phyloP scores from a whole-genome alignment of 2,888 invertebrate genomes.

The Tachina grossa region DNA sequence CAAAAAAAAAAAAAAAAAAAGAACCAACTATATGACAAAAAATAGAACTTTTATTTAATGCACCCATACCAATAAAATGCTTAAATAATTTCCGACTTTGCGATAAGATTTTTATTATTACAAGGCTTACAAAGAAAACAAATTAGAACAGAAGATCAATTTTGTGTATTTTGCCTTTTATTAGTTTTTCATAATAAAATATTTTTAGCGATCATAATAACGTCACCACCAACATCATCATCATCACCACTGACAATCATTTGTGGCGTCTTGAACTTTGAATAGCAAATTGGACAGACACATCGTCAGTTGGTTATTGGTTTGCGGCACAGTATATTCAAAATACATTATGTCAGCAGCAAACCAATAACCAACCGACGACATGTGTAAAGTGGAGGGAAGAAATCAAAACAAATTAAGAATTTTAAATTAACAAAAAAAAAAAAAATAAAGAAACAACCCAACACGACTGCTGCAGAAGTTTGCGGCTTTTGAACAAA shows the following conservation, averaged over 20 bases:
- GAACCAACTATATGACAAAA: neutral
- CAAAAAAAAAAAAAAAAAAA: constrained; percentile 14
- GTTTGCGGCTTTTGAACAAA: constrained; percentile 9
- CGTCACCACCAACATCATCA: constrained; percentile 28
- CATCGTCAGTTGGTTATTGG: too few relatives aligned
- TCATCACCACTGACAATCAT: constrained; percentile 6
- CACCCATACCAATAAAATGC: constrained; percentile 4
- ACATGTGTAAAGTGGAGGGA: constrained; percentile 3
- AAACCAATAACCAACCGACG: too few relatives aligned
- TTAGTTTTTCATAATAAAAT: constrained; percentile 33
- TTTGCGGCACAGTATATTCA: too few relatives aligned
- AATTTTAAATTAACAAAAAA: constrained; percentile 40
- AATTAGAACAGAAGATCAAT: constrained; percentile 26
- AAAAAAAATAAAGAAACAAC: constrained; percentile 3
- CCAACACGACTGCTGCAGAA: neutral
- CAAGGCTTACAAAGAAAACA: constrained; percentile 20
- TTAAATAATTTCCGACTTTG: constrained; percentile 51
- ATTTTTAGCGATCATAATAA: constrained; percentile 50
- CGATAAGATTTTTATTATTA: constrained; percentile 59
- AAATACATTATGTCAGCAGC: too few relatives aligned
- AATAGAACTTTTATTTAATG: neutral
- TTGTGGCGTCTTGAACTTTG: constrained; percentile 59
- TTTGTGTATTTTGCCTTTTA: constrained; percentile 25
- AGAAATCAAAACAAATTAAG: constrained; percentile 30
- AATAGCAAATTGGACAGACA: constrained; percentile 50